These are phyloP conservation scores for Athetis lepigone DNA, from an alignment of 2,888 invertebrate genomes.

Conservation along the genomic window DNA sequence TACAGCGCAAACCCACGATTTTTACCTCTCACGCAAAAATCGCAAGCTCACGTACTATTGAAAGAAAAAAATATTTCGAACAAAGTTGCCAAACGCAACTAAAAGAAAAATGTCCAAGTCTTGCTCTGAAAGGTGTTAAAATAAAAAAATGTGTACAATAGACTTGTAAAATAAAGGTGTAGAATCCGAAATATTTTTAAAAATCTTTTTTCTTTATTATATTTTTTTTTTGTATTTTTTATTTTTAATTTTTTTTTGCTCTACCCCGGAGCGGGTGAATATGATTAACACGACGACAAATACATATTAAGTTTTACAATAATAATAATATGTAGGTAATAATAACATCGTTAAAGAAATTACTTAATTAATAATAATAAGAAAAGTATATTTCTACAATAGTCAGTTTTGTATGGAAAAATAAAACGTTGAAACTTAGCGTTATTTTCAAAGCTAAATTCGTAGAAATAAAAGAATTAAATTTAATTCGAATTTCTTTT, in stretches of 20 bases:
- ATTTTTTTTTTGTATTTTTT: slow-evolving; percentile 68
- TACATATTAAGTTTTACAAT: slow-evolving; percentile 67
- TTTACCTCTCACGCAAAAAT: slow-evolving; percentile 42
- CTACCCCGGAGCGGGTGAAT: slow-evolving; percentile 85
- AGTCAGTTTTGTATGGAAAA: slow-evolving; percentile 73
- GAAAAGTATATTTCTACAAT: slow-evolving; percentile 71
- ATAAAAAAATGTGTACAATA: slow-evolving; percentile 11
- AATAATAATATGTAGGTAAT: slow-evolving; percentile 69
- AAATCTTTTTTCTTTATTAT: slow-evolving; percentile 67
- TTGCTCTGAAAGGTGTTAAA: slow-evolving; percentile 41
- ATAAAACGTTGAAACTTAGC: slow-evolving; percentile 57
- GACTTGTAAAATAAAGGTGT: slow-evolving; percentile 64
- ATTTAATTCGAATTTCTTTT: slow-evolving; percentile 65
- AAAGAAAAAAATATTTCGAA: slow-evolving; percentile 64
- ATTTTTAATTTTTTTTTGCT: slow-evolving; percentile 75
- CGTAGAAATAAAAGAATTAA: slow-evolving; percentile 72
- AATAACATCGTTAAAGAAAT: slow-evolving; percentile 68
- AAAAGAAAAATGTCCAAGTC: slow-evolving; percentile 39
- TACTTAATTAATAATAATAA: slow-evolving; percentile 56
- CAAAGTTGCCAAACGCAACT: slow-evolving; percentile 3
- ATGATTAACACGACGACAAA: slow-evolving; percentile 86
- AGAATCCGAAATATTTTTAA: slow-evolving; percentile 76
- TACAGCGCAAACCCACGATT: slow-evolving; percentile 30
- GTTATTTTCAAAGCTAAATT: slow-evolving; percentile 79
- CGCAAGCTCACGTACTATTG: slow-evolving; percentile 22